Conservation (phyloP, 2,888 invertebrate species). For the Loripinus fragilis region DNA sequence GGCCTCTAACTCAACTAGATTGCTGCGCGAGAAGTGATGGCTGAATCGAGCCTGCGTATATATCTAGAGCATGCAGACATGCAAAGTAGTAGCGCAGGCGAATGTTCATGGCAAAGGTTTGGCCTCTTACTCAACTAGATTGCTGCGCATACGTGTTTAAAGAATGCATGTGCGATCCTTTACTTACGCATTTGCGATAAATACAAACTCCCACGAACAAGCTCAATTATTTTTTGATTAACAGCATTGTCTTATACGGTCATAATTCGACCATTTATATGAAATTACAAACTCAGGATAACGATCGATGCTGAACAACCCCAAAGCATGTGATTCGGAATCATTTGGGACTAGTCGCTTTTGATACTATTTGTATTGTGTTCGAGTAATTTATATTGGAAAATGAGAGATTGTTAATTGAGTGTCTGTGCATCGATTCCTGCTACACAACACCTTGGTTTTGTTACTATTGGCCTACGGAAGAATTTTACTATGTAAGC, state of each 20-base stretch:
- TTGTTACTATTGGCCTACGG: neutral
- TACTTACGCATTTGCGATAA: neutral
- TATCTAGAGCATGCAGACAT: no score
- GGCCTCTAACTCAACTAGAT: no score
- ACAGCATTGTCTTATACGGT: neutral
- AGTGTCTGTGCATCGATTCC: neutral
- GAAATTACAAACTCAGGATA: neutral
- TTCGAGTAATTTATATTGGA: neutral
- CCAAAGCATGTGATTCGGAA: neutral
- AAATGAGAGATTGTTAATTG: slow-evolving; percentile 3
- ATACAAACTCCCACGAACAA: no score
- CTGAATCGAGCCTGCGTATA: no score
- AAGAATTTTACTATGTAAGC: neutral
- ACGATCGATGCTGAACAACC: slow-evolving; percentile 1
- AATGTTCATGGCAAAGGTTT: neutral
- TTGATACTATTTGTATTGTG: neutral
- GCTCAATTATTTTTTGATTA: no score
- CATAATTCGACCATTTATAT: neutral
- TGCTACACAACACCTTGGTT: neutral
- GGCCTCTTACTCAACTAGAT: neutral
- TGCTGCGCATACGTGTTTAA: neutral
- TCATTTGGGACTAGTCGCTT: neutral
- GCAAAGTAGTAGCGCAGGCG: neutral
- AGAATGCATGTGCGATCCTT: neutral
- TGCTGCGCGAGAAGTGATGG: no score